Evolutionary conservation across 2,888 invertebrate genomes (phyloP).

Genomic region (Scaptomyza caliginosa): DNA sequence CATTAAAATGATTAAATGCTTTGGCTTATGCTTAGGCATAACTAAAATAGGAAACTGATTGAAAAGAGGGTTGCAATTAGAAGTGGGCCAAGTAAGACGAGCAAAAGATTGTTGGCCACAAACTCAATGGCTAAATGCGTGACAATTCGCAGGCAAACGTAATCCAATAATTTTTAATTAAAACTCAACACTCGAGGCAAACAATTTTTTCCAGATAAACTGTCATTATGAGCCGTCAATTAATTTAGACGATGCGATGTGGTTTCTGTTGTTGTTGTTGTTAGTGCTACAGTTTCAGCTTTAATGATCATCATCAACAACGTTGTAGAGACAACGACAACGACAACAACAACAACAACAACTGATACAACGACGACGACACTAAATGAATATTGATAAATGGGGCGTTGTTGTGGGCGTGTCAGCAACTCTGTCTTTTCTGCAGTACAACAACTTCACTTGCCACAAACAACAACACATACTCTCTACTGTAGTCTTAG

Average conservation of each 20-base stretch:
- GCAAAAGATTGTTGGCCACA: too few species aligned
- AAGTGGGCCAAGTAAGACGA: too few species aligned
- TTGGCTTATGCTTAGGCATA: constrained; percentile 82
- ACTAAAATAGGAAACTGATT: constrained; percentile 63
- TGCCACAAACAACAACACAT: constrained; percentile 24
- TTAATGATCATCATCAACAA: constrained; percentile 77
- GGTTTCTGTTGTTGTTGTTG: constrained; percentile 14
- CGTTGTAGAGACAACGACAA: constrained; percentile 32
- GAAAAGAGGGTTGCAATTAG: constrained; percentile 10
- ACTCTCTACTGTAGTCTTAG: not conserved
- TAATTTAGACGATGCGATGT: constrained; percentile 72
- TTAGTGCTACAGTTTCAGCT: constrained; percentile 52
- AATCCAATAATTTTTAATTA: constrained; percentile 80
- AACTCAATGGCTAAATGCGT: constrained; percentile 55
- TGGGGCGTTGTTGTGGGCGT: constrained; percentile 81
- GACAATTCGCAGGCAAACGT: constrained; percentile 65
- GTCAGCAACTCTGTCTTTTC: constrained; percentile 30
- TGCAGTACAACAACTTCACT: constrained; percentile 65
- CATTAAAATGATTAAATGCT: constrained; percentile 83
- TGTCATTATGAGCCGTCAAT: constrained; percentile 81
- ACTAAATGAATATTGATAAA: constrained; percentile 83
- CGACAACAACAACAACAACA: constrained; percentile 39
- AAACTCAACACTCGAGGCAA: constrained; percentile 79
- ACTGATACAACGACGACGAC: constrained; percentile 71
- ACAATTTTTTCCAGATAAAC: constrained; percentile 80